Conservation (phyloP, 2,113 vertebrate species). For the Stegastes partitus region DNA sequence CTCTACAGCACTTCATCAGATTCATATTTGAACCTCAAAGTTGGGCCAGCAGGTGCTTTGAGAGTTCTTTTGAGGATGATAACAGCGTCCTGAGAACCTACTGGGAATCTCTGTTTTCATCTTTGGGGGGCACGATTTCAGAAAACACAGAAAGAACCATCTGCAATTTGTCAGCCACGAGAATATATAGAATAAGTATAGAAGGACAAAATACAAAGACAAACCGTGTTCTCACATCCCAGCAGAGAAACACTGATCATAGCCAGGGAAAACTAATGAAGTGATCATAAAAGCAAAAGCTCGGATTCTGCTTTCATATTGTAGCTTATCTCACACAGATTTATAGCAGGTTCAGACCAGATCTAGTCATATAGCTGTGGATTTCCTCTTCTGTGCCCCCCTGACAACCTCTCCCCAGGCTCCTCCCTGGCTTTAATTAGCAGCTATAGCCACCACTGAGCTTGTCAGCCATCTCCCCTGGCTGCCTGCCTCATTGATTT, state of each 20-base stretch:
- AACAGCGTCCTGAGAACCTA: constrained; percentile 20
- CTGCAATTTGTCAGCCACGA: constrained; percentile 23
- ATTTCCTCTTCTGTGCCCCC: constrained; percentile 25
- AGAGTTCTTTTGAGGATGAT: constrained; percentile 37
- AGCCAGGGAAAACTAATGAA: constrained; percentile 17
- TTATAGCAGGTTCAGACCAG: constrained; percentile 39
- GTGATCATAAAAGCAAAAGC: constrained; percentile 50
- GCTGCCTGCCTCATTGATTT: constrained; percentile 69
- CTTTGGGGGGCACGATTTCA: constrained; percentile 11
- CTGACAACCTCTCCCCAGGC: constrained; percentile 41
- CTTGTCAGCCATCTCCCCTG: constrained; percentile 54
- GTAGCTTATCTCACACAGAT: constrained; percentile 23
- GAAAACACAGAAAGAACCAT: background rate
- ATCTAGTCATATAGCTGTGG: constrained; percentile 40
- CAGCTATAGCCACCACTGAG: constrained; percentile 45
- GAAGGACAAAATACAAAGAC: background rate
- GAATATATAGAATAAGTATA: background rate
- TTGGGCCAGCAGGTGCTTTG: constrained; percentile 45
- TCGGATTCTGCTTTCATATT: background rate
- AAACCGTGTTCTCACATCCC: background rate
- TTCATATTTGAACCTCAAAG: constrained; percentile 22
- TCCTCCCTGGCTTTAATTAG: constrained; percentile 66
- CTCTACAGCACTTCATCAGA: constrained; percentile 31
- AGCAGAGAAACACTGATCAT: constrained; percentile 14
- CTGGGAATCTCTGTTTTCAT: constrained; percentile 32